Base-by-base conservation (phyloP, 2,888 invertebrate species). In the Melieria crassipennis region DNA sequence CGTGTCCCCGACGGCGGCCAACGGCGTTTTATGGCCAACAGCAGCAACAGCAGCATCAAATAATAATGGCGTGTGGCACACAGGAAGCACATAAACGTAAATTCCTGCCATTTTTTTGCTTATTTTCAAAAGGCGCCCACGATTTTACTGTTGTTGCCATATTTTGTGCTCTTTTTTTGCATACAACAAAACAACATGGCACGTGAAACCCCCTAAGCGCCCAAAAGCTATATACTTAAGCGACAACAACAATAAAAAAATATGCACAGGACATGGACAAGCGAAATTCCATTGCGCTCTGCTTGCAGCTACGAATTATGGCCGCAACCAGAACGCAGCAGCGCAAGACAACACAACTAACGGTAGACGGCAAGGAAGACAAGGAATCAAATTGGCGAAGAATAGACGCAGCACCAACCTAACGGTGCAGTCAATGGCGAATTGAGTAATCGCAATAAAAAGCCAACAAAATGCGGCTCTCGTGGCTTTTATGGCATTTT, bases 31-130 rank as follows among this genome's bases (percentile, higher is more conserved):
- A n/a, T 52, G 10, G 16, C 16, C 63, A 63, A 63, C 5, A 62
- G 13, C 5, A 62, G 13, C 42, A 61, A 61, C 45, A 61, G 13
- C 61, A 61, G n/a, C 61, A 61, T n/a, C 11, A 30, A 30, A 30
- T 30, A 30, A 30, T 30, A 30, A 30, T 30, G 30, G 13, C 52
- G 5, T 11, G 11, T 45, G 61, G 46, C 10, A 45, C 11, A 65
- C 58, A 50, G 60, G 65, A 70, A 70, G 46, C 52, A 58, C 48
- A 60, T 60, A 65, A 65, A 65, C 61, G 62, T 62, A 72, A 69
- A 72, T 72, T 56, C 52, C 57, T 6, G 4, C 56, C 52, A 65
- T 30, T 65, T 5, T 43, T 55, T 11, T 56, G 0, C 48, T 11
- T 7, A 62, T 56, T n/a, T 48, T 60, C n/a, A 66, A 10, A 55